Conservation (phyloP, 2,888 invertebrate species). For the Lepidochrysops patricia region DNA sequence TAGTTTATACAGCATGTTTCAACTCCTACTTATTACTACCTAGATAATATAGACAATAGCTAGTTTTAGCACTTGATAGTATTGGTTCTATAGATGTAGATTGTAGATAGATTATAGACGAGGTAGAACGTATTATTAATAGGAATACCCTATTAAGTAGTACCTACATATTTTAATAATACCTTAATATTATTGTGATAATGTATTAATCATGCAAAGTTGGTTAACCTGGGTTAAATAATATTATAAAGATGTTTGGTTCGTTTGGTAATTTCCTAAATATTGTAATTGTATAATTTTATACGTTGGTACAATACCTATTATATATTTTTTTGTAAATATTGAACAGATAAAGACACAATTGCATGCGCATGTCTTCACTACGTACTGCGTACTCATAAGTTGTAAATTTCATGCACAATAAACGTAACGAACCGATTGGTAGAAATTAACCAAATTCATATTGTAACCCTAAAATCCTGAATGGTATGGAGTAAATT, state of each 20-base stretch:
- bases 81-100: not conserved
- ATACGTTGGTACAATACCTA: too few species aligned
- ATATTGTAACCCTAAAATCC: not conserved
- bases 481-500: not conserved
- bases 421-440: not conserved
- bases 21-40: not conserved
- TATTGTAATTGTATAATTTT: too few species aligned
- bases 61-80: not conserved
- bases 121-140: not conserved
- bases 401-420: not conserved
- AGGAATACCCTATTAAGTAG: too few species aligned
- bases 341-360: not conserved
- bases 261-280: too few species aligned
- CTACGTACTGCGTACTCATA: not conserved
- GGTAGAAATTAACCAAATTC: not conserved
- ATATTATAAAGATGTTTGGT: not conserved
- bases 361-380: slow-evolving; percentile 4
- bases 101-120: too few species aligned
- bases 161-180: too few species aligned
- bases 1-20: slow-evolving; percentile 1
- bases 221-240: too few species aligned
- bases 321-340: not conserved
- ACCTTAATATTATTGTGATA: too few species aligned
- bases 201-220: too few species aligned
- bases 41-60: not conserved